phyloP scores from a whole-genome alignment of 2,888 invertebrate genomes.

The Agrochola circellaris region DNA sequence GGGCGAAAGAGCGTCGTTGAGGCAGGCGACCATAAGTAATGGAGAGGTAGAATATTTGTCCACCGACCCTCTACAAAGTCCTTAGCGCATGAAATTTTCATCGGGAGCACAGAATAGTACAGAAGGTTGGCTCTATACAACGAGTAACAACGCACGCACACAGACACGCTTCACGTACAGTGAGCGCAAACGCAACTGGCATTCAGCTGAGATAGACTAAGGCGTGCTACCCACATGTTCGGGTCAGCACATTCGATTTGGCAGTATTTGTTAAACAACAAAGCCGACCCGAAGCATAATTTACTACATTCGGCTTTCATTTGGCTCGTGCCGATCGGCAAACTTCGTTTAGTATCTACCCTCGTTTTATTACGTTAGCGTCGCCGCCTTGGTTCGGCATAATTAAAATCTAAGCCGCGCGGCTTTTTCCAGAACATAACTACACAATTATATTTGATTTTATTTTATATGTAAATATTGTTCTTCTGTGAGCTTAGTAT shows the following conservation, averaged over 20 bases:
- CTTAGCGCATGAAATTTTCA: conserved; percentile 81
- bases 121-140: background rate
- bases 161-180: background rate
- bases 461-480: too few species aligned
- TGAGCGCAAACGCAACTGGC: background rate
- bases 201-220: background rate
- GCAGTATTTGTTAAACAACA: background rate
- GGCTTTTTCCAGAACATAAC: background rate
- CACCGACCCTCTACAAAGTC: conserved; percentile 74
- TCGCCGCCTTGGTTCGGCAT: background rate
- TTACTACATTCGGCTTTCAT: background rate
- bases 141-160: background rate
- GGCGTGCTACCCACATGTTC: too few species aligned
- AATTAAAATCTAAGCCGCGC: background rate
- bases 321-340: background rate
- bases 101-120: conserved; percentile 56
- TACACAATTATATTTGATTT: background rate
- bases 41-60: conserved; percentile 80
- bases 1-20: conserved; percentile 68
- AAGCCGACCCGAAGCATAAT: background rate
- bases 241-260: too few species aligned
- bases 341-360: background rate
- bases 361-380: too few species aligned
- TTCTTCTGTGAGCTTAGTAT: too few species aligned
- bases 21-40: conserved; percentile 79